phyloP scores from a whole-genome alignment of 1,140 invertebrate genomes.

The Belonocnema kinseyi region DNA sequence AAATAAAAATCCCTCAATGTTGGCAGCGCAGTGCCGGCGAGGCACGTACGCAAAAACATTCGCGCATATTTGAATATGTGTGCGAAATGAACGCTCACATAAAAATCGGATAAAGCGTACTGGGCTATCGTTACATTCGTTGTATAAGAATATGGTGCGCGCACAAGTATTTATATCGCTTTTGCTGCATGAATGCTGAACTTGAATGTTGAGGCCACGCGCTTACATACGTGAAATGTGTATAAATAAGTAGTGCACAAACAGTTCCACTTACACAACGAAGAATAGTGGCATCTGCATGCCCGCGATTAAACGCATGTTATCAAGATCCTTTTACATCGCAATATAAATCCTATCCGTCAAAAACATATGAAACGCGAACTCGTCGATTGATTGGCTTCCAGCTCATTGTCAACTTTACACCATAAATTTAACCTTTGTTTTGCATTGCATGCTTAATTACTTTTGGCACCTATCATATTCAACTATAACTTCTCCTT shows the following conservation, averaged over 20 bases:
- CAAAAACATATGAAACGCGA: not conserved
- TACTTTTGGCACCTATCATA: too few species aligned
- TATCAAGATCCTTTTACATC: too few species aligned
- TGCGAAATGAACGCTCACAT: slow-evolving; percentile 11
- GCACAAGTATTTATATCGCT: slow-evolving; percentile 57
- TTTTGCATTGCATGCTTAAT: too few species aligned
- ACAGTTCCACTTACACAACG: slow-evolving; percentile 55
- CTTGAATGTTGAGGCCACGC: slow-evolving; percentile 50
- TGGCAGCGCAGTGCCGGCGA: slow-evolving; percentile 9
- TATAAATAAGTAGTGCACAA: slow-evolving; percentile 44
- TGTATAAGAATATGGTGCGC: too few species aligned
- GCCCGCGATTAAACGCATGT: not conserved
- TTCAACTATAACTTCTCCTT: too few species aligned
- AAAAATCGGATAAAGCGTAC: not conserved
- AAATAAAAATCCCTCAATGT: slow-evolving; percentile 58
- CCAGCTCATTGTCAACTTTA: too few species aligned
- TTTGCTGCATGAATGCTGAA: slow-evolving; percentile 62
- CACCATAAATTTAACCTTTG: too few species aligned
- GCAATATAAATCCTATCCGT: too few species aligned
- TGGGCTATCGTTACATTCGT: slow-evolving; percentile 30
- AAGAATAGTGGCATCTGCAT: slow-evolving; percentile 33
- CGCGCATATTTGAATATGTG: not conserved
- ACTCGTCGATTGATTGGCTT: not conserved
- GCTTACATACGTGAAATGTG: slow-evolving; percentile 42
- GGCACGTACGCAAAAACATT: not conserved